Conservation (phyloP, 2,113 vertebrate genomes). For the Cavia porcellus region DNA sequence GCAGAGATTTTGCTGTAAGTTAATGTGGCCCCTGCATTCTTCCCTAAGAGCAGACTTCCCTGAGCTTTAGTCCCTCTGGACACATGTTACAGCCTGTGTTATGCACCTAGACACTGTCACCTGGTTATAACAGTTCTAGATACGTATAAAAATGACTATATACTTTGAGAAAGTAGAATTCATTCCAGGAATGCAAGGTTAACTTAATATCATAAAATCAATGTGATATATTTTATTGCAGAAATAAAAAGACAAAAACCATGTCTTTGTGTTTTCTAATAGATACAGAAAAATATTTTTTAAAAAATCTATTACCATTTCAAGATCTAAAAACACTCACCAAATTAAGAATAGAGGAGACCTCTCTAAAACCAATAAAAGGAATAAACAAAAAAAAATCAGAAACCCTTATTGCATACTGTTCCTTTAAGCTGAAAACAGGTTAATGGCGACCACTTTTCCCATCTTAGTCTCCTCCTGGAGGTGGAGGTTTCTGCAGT, state of each 20-base stretch:
- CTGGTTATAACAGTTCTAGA: not conserved
- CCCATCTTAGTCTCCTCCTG: not conserved
- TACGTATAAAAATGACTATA: not conserved
- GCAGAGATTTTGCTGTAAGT: not conserved
- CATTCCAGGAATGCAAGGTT: not conserved
- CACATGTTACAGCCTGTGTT: not conserved
- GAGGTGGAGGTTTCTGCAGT: not conserved
- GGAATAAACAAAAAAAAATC: not conserved
- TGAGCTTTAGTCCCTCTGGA: not conserved
- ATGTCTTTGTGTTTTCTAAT: not conserved
- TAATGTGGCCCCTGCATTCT: not conserved
- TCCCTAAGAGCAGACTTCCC: not conserved
- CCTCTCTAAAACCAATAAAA: not conserved
- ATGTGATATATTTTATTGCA: not conserved
- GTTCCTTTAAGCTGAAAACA: not conserved
- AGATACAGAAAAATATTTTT: not conserved
- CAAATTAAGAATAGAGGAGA: not conserved
- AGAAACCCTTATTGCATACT: not conserved
- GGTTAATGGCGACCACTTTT: not conserved
- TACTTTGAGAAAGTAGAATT: not conserved
- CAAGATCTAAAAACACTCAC: not conserved
- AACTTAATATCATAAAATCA: conserved; percentile 9
- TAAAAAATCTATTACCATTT: not conserved
- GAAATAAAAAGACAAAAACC: not conserved
- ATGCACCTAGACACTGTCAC: not conserved